Conservation (phyloP, 2,113 vertebrate species). For the Dicerorhinus sumatrensis region DNA sequence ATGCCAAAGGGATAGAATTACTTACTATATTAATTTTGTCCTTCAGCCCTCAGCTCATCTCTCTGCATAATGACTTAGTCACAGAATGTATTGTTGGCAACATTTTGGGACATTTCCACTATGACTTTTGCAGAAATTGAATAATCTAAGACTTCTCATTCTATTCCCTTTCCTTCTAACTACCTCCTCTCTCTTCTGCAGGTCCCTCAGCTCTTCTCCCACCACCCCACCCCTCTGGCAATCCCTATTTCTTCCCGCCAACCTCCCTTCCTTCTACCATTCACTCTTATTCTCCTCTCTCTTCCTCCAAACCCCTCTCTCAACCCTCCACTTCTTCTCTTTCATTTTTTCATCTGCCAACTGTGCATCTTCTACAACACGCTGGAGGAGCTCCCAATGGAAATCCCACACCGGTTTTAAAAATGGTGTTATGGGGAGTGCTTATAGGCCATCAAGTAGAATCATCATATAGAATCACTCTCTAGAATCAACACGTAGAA, state of each 20-base stretch:
- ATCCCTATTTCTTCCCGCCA: not conserved
- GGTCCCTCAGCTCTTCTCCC: not conserved
- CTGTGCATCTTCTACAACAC: not conserved
- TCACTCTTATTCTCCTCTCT: not conserved
- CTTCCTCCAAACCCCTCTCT: not conserved
- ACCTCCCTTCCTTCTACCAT: not conserved
- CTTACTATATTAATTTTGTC: constrained; percentile 86
- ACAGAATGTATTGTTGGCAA: constrained; percentile 66
- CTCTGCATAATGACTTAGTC: constrained; percentile 80
- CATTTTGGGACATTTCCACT: constrained; percentile 39
- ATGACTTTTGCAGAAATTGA: not conserved
- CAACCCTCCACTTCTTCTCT: not conserved
- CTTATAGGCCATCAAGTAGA: not conserved
- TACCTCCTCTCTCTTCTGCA: not conserved
- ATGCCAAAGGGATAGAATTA: constrained; percentile 85
- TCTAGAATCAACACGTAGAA: not conserved
- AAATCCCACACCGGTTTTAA: not conserved
- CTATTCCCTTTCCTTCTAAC: not conserved
- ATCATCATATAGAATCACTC: not conserved
- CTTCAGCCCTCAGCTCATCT: constrained; percentile 78
- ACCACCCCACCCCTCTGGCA: not conserved
- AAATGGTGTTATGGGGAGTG: not conserved
- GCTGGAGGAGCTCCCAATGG: not conserved
- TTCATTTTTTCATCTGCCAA: not conserved
- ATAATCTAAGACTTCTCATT: constrained; percentile 25